Evolutionary conservation across 2,797 vertebrate species (phyloP).

Genomic region (Diplodus sargus): DNA sequence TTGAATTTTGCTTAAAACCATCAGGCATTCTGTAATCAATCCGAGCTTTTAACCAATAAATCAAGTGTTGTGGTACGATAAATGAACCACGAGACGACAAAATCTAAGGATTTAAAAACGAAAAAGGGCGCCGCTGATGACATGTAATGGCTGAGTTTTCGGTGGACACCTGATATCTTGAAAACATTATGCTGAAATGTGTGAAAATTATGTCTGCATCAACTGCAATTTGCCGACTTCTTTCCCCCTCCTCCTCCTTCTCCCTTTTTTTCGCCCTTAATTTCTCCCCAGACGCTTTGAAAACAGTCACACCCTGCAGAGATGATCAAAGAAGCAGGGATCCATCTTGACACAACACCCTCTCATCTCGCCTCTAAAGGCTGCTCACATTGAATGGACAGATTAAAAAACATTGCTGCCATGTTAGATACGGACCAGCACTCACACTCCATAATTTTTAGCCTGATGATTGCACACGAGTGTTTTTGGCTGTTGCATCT

Average conservation of each 20-base stretch:
- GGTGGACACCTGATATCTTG: slow-evolving; percentile 60
- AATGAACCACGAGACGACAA: slow-evolving; percentile 41
- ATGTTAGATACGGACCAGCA: slow-evolving; percentile 75
- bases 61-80: slow-evolving; percentile 41
- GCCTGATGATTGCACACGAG: slow-evolving; percentile 79
- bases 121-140: slow-evolving; percentile 30
- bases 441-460: slow-evolving; percentile 82
- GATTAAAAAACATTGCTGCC: slow-evolving; percentile 80
- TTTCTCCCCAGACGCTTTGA: slow-evolving; percentile 61
- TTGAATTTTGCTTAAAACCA: slow-evolving; percentile 13
- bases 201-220: slow-evolving; percentile 69
- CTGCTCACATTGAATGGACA: slow-evolving; percentile 71
- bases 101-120: slow-evolving; percentile 50
- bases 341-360: slow-evolving; percentile 75
- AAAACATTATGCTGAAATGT: slow-evolving; percentile 69
- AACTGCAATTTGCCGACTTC: slow-evolving; percentile 67
- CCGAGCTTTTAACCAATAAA: slow-evolving; percentile 65
- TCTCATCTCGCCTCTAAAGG: slow-evolving; percentile 73
- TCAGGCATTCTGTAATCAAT: slow-evolving; percentile 41
- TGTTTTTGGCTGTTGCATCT: slow-evolving; percentile 79
- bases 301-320: slow-evolving; percentile 63
- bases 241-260: background rate
- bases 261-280: slow-evolving; percentile 8
- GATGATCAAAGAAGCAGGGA: slow-evolving; percentile 72
- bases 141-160: slow-evolving; percentile 45